Conservation (phyloP, 35 echinoderm and acorn worm genomes). For the Chiridota heheva region DNA sequence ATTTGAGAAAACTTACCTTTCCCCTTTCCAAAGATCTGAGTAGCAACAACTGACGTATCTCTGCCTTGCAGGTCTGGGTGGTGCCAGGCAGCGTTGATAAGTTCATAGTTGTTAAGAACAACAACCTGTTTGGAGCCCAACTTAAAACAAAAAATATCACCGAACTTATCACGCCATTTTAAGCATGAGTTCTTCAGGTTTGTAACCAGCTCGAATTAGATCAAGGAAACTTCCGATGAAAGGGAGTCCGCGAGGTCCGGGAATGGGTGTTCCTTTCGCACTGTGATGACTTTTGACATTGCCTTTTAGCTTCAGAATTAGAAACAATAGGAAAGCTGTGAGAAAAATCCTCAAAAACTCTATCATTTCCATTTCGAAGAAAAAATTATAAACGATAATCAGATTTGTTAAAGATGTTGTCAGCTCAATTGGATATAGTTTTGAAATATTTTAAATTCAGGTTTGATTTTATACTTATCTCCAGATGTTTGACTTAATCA, state of each 20-base stretch:
- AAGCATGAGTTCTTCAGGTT: constrained; percentile 43
- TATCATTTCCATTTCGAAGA: too few species aligned
- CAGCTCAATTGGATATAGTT: too few species aligned
- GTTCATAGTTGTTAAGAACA: constrained; percentile 20
- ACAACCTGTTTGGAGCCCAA: constrained; percentile 20
- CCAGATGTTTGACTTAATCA: too few species aligned
- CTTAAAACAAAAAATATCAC: constrained; percentile 43
- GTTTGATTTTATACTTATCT: too few species aligned
- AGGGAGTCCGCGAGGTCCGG: constrained; percentile 15
- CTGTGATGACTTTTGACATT: too few species aligned
- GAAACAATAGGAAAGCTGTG: too few species aligned
- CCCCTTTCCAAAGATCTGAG: constrained; percentile 1
- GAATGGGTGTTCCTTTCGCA: constrained; percentile 1
- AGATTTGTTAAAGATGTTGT: too few species aligned
- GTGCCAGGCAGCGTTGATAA: constrained; percentile 37
- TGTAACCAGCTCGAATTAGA: constrained; percentile 31
- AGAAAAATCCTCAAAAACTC: too few species aligned
- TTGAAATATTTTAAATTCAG: too few species aligned
- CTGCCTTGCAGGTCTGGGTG: constrained; percentile 33
- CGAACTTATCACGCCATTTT: constrained; percentile 8
- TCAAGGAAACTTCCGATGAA: constrained; percentile 15
- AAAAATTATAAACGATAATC: too few species aligned
- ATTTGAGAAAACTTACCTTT: constrained; percentile 8
- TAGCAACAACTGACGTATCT: constrained; percentile 14
- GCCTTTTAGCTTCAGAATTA: too few species aligned